phyloP scores from a whole-genome alignment of 2,888 invertebrate species.

The Scaptomyza tumidula region DNA sequence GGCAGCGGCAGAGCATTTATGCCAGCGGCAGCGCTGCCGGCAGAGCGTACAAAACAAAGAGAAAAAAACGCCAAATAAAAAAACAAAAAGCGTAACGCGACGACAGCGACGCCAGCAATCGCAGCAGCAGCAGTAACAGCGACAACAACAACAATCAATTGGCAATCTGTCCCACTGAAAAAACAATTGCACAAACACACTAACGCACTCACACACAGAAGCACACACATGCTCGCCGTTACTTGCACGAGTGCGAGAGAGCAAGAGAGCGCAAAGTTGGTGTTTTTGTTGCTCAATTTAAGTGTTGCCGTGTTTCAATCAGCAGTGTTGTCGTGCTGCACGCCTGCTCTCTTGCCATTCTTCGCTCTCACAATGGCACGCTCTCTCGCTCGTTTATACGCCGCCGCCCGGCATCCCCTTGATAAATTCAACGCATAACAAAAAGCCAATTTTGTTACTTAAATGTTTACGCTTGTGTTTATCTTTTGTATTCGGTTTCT shows the following conservation, averaged over 20 bases:
- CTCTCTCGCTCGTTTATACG: constrained; percentile 21
- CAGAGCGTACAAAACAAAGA: constrained; percentile 48
- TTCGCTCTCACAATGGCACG: constrained; percentile 5
- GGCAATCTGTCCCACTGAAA: constrained; percentile 79
- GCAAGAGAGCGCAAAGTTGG: constrained; percentile 6
- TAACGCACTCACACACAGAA: constrained; percentile 36
- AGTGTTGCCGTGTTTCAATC: constrained; percentile 56
- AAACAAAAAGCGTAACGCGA: constrained; percentile 70
- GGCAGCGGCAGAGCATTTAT: constrained; percentile 68
- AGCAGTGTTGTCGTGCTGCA: constrained; percentile 62
- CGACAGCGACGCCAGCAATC: constrained; percentile 47
- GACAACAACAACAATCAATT: constrained; percentile 71
- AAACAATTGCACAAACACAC: constrained; percentile 68
- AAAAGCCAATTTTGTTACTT: constrained; percentile 82
- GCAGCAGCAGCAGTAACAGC: constrained; percentile 36
- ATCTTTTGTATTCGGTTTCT: constrained; percentile 82
- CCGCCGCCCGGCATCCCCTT: constrained; percentile 24
- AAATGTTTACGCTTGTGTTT: constrained; percentile 82
- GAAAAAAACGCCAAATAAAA: constrained; percentile 51
- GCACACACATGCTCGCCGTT: constrained; percentile 58
- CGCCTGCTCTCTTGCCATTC: constrained; percentile 9
- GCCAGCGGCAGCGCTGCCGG: constrained; percentile 69
- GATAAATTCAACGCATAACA: constrained; percentile 68
- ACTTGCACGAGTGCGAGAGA: constrained; percentile 38
- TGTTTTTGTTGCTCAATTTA: constrained; percentile 40